phyloP scores from a whole-genome alignment of 2,888 invertebrate species.

The Agriotes lineatus region DNA sequence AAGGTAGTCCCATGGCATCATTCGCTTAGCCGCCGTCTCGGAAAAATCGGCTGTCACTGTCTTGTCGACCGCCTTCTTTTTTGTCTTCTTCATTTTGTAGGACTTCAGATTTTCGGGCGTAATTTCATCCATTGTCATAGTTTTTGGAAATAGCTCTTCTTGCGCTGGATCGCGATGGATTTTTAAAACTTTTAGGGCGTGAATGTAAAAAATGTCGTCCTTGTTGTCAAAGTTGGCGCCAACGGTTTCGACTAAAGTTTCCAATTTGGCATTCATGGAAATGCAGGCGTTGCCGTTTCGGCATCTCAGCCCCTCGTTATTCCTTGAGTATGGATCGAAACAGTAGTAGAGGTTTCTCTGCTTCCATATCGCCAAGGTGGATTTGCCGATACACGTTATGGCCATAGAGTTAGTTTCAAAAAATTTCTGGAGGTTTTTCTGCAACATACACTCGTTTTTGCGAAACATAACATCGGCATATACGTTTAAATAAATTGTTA shows the following conservation, averaged over 20 bases:
- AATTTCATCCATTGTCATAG: slow-evolving; percentile 58
- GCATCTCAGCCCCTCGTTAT: slow-evolving; percentile 68
- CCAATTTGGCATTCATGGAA: slow-evolving; percentile 73
- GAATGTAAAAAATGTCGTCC: slow-evolving; percentile 69
- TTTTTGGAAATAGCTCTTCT: slow-evolving; percentile 56
- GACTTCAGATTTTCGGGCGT: slow-evolving; percentile 59
- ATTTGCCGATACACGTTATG: slow-evolving; percentile 73
- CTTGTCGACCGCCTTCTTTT: slow-evolving; percentile 58
- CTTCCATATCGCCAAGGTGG: slow-evolving; percentile 73
- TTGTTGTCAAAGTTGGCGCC: slow-evolving; percentile 69
- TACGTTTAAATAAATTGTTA: slow-evolving; percentile 70
- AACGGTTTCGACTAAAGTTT: slow-evolving; percentile 70
- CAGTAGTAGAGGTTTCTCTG: slow-evolving; percentile 74
- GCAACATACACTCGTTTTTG: slow-evolving; percentile 69
- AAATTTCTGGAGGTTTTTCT: slow-evolving; percentile 68
- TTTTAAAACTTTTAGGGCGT: slow-evolving; percentile 73
- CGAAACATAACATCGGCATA: slow-evolving; percentile 66
- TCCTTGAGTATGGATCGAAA: slow-evolving; percentile 76
- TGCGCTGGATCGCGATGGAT: slow-evolving; percentile 65
- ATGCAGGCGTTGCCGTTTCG: slow-evolving; percentile 71
- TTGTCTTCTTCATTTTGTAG: slow-evolving; percentile 56
- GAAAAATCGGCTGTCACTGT: slow-evolving; percentile 56
- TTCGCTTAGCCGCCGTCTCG: slow-evolving; percentile 55
- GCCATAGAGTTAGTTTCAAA: slow-evolving; percentile 67
- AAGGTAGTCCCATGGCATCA: slow-evolving; percentile 56